phyloP scores from a whole-genome alignment of 2,888 invertebrate genomes.

The Tenodera sinensis region DNA sequence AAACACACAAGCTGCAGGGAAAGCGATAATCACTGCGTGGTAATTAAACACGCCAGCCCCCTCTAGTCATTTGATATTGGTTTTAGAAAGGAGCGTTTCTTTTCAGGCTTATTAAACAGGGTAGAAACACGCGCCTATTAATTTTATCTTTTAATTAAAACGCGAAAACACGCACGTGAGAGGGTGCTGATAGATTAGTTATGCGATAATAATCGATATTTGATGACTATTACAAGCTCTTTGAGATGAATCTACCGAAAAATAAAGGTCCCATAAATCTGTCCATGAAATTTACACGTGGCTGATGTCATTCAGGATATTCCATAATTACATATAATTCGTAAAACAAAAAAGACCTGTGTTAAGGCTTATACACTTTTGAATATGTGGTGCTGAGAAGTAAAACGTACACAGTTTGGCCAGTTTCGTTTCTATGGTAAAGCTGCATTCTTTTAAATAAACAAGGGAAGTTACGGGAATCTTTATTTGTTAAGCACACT shows the following conservation, averaged over 20 bases:
- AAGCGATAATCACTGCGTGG: background rate
- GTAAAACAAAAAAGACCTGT: too few species aligned
- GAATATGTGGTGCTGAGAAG: too few species aligned
- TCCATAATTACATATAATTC: too few species aligned
- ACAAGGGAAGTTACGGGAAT: too few species aligned
- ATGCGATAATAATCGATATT: background rate
- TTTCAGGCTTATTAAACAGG: background rate
- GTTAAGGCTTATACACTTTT: too few species aligned
- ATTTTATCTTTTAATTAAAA: background rate
- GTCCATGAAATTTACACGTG: too few species aligned
- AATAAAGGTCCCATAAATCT: background rate
- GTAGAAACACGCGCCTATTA: background rate
- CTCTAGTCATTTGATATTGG: background rate
- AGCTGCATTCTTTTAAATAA: too few species aligned
- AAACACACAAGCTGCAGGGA: background rate
- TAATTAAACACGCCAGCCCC: background rate
- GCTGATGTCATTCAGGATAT: too few species aligned
- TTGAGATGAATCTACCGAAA: background rate
- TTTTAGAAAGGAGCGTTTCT: background rate
- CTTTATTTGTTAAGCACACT: too few species aligned
- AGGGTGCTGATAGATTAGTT: background rate
- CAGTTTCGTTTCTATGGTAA: too few species aligned
- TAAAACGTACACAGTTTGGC: too few species aligned
- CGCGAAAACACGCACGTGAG: background rate
- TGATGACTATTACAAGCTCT: background rate